These are phyloP conservation scores for Andrena praecox DNA, from an alignment of 2,888 invertebrate species.

Conservation along the genomic window DNA sequence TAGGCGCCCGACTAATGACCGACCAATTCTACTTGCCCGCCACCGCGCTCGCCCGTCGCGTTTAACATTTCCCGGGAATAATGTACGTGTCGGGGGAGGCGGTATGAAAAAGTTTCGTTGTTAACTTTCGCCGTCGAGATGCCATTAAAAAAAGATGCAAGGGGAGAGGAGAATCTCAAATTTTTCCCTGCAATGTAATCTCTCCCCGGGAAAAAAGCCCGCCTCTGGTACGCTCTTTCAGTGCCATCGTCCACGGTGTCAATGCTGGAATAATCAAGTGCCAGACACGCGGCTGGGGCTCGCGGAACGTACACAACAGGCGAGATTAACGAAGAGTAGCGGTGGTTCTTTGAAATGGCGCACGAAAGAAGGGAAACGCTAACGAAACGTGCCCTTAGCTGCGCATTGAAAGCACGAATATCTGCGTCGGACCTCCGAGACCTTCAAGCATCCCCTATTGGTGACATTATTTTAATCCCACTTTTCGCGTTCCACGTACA, in stretches of 20 bases:
- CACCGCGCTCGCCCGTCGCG: background rate
- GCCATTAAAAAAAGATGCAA: background rate
- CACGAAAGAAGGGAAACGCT: slow-evolving; percentile 40
- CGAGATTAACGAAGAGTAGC: slow-evolving; percentile 56
- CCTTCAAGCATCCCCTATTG: background rate
- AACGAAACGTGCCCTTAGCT: slow-evolving; percentile 57
- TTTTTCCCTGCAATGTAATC: slow-evolving; percentile 13
- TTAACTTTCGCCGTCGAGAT: slow-evolving; percentile 12
- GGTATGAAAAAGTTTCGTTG: slow-evolving; percentile 36
- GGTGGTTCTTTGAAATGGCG: slow-evolving; percentile 11
- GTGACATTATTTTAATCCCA: too few relatives aligned
- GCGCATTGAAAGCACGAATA: slow-evolving; percentile 13
- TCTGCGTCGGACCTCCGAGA: background rate
- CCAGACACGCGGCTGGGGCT: background rate
- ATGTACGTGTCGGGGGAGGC: background rate
- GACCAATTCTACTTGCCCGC: slow-evolving; percentile 33
- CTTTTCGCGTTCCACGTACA: too few relatives aligned
- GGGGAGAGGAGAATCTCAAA: background rate
- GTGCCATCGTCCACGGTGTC: slow-evolving; percentile 2
- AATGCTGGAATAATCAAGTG: slow-evolving; percentile 28
- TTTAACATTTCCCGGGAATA: slow-evolving; percentile 19
- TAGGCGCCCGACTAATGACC: slow-evolving; percentile 3
- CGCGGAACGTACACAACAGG: slow-evolving; percentile 14
- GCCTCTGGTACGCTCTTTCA: background rate
- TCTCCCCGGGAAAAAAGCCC: background rate